Conservation (phyloP, 2,113 vertebrate species). For the Urocolius indicus region DNA sequence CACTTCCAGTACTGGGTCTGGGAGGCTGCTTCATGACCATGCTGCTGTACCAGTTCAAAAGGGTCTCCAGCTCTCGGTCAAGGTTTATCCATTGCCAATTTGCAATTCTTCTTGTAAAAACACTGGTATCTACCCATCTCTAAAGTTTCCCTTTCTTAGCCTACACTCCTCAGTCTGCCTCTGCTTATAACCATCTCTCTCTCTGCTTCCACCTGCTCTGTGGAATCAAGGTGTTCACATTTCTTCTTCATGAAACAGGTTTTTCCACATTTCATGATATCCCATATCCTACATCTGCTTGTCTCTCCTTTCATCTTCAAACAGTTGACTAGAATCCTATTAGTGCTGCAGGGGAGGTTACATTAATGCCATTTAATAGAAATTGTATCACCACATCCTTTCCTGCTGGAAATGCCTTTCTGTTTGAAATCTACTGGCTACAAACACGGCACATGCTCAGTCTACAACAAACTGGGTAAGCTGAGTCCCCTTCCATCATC, state of each 20-base stretch:
- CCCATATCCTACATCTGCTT: neutral
- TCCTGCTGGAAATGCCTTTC: neutral
- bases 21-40: neutral
- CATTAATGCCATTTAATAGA: neutral
- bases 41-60: neutral
- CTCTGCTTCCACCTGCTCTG: neutral
- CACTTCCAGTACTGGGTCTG: neutral
- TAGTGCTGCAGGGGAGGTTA: neutral
- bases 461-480: neutral
- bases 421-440: neutral
- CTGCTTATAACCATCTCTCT: neutral
- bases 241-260: constrained; percentile 7
- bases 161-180: neutral
- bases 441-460: neutral
- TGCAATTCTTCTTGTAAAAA: neutral
- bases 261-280: constrained; percentile 32
- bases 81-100: neutral
- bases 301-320: neutral
- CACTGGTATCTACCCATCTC: neutral
- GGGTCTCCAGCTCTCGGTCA: neutral
- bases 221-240: neutral
- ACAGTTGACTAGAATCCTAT: neutral
- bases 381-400: neutral
- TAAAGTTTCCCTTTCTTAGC: neutral
- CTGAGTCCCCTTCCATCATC: neutral